Percentiles rank a stretch among this genome's conserved stretches.
phyloP scores from a whole-genome alignment of 2,113 vertebrate species.

The Pan troglodytes region DNA sequence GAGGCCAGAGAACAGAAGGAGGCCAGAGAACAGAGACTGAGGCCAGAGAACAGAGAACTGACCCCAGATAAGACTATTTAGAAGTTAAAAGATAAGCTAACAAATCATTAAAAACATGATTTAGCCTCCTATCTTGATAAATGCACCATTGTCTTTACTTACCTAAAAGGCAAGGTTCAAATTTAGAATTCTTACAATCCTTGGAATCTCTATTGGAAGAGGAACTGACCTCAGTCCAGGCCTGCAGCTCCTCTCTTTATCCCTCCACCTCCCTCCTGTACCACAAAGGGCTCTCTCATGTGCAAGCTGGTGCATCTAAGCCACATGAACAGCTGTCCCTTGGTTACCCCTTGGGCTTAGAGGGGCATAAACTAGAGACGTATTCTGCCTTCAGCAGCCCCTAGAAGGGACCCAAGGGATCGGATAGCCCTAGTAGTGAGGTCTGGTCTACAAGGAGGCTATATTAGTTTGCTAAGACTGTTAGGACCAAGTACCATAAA shows the following conservation, averaged over 20 bases:
- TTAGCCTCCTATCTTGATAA: neutral
- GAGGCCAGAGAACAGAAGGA: neutral
- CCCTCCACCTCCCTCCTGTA: neutral
- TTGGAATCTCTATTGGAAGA: neutral
- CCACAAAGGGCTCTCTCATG: neutral
- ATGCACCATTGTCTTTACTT: neutral
- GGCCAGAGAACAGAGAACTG: neutral
- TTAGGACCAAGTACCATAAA: neutral
- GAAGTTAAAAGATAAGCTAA: conserved; percentile 29
- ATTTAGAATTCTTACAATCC: neutral
- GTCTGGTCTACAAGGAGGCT: neutral
- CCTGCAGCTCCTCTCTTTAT: neutral
- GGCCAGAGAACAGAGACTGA: neutral
- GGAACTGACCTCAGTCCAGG: neutral
- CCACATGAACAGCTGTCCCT: neutral
- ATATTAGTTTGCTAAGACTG: neutral
- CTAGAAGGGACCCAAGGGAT: neutral
- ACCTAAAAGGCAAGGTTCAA: neutral
- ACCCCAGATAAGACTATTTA: neutral
- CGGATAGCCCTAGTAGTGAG: neutral
- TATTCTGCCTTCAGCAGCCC: neutral
- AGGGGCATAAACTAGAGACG: too few species aligned
- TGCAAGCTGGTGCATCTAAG: too few species aligned
- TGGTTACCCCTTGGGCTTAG: neutral
- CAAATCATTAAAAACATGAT: neutral